phyloP scores from a whole-genome alignment of 2,113 vertebrate species.

The Xiphophorus hellerii region DNA sequence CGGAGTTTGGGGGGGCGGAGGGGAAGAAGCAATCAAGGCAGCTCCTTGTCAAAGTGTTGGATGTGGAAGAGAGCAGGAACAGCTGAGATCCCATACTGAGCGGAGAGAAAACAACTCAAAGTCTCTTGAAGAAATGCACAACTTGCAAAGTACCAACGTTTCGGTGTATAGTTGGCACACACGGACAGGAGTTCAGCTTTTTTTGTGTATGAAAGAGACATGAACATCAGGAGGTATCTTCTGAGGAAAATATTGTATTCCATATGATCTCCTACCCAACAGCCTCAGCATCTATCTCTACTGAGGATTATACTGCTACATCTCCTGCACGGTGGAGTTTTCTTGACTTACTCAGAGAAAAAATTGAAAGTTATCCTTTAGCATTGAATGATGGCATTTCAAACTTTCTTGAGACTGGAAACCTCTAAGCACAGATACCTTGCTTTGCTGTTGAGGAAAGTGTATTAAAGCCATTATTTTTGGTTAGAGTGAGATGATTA shows the following conservation, averaged over 20 bases:
- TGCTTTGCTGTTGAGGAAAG: too few species aligned
- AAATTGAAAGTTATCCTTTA: too few species aligned
- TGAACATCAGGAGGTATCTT: not conserved
- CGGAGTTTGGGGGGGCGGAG: too few species aligned
- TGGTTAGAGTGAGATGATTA: too few species aligned
- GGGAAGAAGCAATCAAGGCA: too few species aligned
- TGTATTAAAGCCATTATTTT: too few species aligned
- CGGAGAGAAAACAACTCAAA: not conserved
- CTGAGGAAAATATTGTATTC: not conserved
- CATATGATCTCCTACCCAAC: not conserved
- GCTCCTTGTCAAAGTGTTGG: constrained; percentile 10
- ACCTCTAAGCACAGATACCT: too few species aligned
- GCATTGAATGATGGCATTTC: too few species aligned
- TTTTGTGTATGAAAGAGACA: not conserved
- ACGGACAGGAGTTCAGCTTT: not conserved
- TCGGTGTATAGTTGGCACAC: not conserved
- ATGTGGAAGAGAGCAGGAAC: constrained; percentile 27
- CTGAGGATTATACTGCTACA: not conserved
- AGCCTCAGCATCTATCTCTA: not conserved
- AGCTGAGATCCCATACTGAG: not conserved
- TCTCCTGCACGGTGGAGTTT: not conserved
- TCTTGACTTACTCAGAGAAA: too few species aligned
- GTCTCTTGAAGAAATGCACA: not conserved
- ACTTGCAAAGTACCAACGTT: not conserved
- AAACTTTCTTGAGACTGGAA: too few species aligned